Evolutionary conservation across 2,113 vertebrate genomes (phyloP).

Genomic region (Callocephalon fimbriatum): DNA sequence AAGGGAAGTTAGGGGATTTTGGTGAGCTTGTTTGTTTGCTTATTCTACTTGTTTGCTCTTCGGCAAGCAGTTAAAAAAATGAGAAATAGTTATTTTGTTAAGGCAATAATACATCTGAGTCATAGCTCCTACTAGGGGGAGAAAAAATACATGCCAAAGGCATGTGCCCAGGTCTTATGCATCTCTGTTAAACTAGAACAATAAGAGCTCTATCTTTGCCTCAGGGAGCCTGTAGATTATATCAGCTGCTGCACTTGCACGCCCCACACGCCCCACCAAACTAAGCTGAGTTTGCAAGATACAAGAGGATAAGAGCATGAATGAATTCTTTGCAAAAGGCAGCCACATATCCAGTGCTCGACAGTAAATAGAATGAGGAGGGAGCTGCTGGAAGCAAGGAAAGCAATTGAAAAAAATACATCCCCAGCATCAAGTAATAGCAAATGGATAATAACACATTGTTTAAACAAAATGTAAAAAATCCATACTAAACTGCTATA

Average conservation of each 20-base stretch:
- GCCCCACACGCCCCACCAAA: background rate
- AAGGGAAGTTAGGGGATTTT: background rate
- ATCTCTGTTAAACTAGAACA: slow-evolving; percentile 2
- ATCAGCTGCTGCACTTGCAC: background rate
- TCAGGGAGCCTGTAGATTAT: background rate
- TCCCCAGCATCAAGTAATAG: background rate
- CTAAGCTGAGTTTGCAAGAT: slow-evolving; percentile 43
- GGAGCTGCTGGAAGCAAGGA: background rate
- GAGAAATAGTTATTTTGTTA: background rate
- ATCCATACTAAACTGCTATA: background rate
- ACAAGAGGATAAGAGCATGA: background rate
- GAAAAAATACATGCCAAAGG: background rate
- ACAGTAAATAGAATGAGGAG: background rate
- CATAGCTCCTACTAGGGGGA: background rate
- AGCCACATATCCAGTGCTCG: background rate
- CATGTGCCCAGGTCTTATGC: background rate
- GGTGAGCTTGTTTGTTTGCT: background rate
- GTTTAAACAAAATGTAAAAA: background rate
- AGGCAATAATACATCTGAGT: background rate
- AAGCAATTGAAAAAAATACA: background rate
- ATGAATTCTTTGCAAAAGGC: background rate
- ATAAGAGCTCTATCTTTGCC: background rate
- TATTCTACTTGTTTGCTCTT: background rate
- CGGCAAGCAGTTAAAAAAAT: background rate
- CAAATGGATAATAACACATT: background rate